These are phyloP conservation scores for Nyctereutes procyonoides DNA, from an alignment of 2,113 vertebrate genomes.

Conservation along the genomic window DNA sequence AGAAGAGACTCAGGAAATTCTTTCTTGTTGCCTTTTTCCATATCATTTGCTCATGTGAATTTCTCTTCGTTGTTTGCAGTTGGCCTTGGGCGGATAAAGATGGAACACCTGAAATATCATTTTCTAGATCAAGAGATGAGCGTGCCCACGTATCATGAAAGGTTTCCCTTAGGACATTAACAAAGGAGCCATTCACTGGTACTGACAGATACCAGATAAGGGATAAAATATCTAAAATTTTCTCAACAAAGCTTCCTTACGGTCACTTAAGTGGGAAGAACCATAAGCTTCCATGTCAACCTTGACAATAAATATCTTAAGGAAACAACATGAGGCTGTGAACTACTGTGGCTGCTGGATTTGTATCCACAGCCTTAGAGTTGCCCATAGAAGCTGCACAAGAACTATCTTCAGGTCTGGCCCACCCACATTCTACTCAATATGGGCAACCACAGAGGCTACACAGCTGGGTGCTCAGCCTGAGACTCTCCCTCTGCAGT, in stretches of 20 bases:
- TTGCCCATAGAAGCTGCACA: background rate
- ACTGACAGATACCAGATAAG: conserved; percentile 56
- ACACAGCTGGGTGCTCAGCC: no score
- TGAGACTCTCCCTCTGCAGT: background rate
- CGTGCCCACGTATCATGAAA: background rate
- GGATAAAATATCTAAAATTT: background rate
- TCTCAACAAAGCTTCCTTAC: background rate
- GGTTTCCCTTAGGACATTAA: background rate
- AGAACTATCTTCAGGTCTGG: background rate
- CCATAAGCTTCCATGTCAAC: conserved; percentile 19
- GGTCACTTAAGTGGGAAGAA: background rate
- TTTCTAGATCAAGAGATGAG: background rate
- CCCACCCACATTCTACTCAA: conserved; percentile 9
- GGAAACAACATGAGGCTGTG: conserved; percentile 38
- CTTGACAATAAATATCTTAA: conserved; percentile 49
- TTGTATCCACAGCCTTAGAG: background rate
- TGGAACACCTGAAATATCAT: conserved; percentile 52
- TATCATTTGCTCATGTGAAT: background rate
- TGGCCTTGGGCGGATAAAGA: background rate
- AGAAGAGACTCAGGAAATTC: background rate
- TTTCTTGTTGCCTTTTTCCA: background rate
- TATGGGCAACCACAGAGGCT: background rate
- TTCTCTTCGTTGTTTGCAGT: conserved; percentile 57
- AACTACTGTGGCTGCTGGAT: conserved; percentile 49
- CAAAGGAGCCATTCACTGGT: background rate